phyloP scores from a whole-genome alignment of 2,888 invertebrate genomes.

The Tridacna crocea region DNA sequence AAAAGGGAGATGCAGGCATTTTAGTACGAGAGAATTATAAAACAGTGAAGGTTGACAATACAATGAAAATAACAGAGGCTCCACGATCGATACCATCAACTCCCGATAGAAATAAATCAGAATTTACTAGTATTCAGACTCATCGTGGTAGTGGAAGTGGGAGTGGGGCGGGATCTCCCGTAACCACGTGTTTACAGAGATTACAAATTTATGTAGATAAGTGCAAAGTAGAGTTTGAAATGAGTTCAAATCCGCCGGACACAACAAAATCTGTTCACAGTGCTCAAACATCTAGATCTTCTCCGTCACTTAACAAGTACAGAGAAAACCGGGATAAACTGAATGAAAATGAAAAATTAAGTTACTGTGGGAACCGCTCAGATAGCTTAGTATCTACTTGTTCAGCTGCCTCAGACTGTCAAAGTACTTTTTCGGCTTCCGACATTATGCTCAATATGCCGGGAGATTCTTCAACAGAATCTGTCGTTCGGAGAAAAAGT shows the following conservation, averaged over 20 bases:
- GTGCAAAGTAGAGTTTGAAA: neutral
- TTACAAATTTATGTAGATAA: constrained; percentile 17
- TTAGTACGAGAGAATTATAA: constrained; percentile 40
- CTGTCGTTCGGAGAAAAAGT: constrained; percentile 59
- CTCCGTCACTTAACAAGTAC: constrained; percentile 1
- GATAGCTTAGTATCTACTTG: constrained; percentile 50
- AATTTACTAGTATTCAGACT: constrained; percentile 5
- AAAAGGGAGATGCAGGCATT: constrained; percentile 45
- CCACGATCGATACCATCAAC: constrained; percentile 7
- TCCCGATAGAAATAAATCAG: constrained; percentile 1
- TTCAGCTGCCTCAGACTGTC: constrained; percentile 55
- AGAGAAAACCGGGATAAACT: neutral
- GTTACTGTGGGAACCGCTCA: constrained; percentile 31
- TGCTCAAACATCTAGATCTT: neutral
- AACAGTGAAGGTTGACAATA: constrained; percentile 61
- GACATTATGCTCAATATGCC: constrained; percentile 69
- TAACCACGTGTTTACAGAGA: constrained; percentile 14
- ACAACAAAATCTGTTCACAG: neutral
- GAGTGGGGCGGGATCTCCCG: constrained; percentile 10
- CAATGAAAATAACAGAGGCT: constrained; percentile 8
- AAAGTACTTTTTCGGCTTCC: constrained; percentile 69
- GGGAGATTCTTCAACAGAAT: constrained; percentile 47
- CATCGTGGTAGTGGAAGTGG: neutral
- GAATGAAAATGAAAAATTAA: constrained; percentile 13
- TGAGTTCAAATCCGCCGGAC: neutral